Evolutionary conservation across 2,888 invertebrate genomes (phyloP), one percentile per base, ranked within the genome.

Genomic region (Acanthococcus lagerstroemiae): DNA sequence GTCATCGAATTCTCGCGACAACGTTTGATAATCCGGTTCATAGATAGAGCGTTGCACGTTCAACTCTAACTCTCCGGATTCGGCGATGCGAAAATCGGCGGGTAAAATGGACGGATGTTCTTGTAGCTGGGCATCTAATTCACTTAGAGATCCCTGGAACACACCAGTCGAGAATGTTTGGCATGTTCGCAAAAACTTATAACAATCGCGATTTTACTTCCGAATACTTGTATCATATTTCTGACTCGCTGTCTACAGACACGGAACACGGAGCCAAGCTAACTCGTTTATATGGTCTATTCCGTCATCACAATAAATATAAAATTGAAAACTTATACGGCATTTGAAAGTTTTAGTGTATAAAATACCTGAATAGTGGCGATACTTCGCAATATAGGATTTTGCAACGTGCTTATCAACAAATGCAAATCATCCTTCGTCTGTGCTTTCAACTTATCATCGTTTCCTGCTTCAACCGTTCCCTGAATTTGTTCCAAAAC

Each of bases 71-170:
- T 87, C 84, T 3, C 80, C 80, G 54, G 88, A 84, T 54, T 87
- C 84, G 71, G 87, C 88, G 66, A 96, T 91, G 75, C 95, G 93
- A 78, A 95, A 95, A 76, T 95, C 94, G 58, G 88, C 88, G 50
- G 94, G 92, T 69, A 94, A 79, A 75, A 94, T 91, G 21, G 93
- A 93, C 15, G 94, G 94, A 78, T 94, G 94, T 73, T 91, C 89
- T 46, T 85, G 85, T 66, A 93, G 82, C 77, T 93, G 93, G 26
- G 85, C 85, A 70, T 91, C 90, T 65, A 95, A 79, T 78, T 94
- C 89, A 54, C 85, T 84, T 52, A 95, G 79, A 0, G 95, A 94
- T 75, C 95, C 94, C 80, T 95, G 88, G 12, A 24, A 48, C 15
- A 22, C 19, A 48, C 1, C n/a, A n/a, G n/a, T n/a, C n/a, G n/a